Conservation (phyloP, 2,888 invertebrate species). For the Agrochola lychnidis region DNA sequence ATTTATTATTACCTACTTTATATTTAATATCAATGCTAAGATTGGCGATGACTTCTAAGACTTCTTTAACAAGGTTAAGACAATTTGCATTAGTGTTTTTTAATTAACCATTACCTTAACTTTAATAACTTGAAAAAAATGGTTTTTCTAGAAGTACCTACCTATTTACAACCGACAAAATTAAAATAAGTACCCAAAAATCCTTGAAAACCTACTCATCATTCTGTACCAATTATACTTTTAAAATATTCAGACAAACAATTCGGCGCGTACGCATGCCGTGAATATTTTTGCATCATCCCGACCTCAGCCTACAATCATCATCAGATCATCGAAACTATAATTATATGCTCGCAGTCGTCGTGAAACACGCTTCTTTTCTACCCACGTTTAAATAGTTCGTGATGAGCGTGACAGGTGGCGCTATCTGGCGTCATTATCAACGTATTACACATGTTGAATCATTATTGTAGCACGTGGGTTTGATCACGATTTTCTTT, state of each 20-base stretch:
- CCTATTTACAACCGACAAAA: not conserved
- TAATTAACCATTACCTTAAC: not conserved
- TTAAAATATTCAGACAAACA: slow-evolving; percentile 26
- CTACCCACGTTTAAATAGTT: slow-evolving; percentile 44
- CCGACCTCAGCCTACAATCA: slow-evolving; percentile 32
- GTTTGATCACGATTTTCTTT: slow-evolving; percentile 41
- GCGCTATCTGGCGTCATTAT: slow-evolving; percentile 53
- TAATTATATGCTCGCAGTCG: slow-evolving; percentile 41
- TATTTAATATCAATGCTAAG: slow-evolving; percentile 13
- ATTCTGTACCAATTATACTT: slow-evolving; percentile 33
- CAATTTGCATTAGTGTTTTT: not conserved
- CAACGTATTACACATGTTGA: slow-evolving; percentile 42
- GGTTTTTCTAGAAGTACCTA: not conserved
- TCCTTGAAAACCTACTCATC: slow-evolving; percentile 40
- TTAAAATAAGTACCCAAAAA: not conserved
- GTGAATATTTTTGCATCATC: slow-evolving; percentile 44
- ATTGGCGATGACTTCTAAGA: not conserved
- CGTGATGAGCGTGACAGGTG: slow-evolving; percentile 63
- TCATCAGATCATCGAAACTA: slow-evolving; percentile 28
- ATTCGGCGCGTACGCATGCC: slow-evolving; percentile 7
- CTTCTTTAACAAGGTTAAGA: not conserved
- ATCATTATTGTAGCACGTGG: slow-evolving; percentile 49
- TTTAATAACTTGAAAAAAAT: not conserved
- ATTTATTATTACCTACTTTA: not conserved
- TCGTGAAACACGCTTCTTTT: slow-evolving; percentile 53